Base-by-base conservation (phyloP, 2,113 vertebrate species). In the Chamaetylas fuelleborni region DNA sequence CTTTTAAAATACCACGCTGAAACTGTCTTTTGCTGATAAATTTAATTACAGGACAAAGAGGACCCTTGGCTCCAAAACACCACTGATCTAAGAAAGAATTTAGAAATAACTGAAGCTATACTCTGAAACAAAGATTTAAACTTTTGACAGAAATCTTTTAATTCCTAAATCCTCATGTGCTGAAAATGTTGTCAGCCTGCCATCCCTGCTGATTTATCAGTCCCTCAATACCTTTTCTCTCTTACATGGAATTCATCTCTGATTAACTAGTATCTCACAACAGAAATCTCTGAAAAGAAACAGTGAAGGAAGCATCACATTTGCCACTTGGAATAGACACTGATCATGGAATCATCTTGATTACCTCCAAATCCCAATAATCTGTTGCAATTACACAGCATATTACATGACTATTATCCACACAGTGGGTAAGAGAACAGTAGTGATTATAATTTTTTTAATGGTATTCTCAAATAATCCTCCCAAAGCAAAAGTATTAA, bases 141-240 rank as follows among this genome's bases (percentile, higher is more conserved):
- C 62, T 85, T 88, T 22, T 67, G 84, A 93, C 88, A 91, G 43
- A 76, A 85, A 91, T 72, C 62, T 94, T 88, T 57, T 81, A 67
- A 94, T 76, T 88, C 74, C 31, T 72, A 94, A 95, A 81, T 60
- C 61, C 77, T 61, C 33, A 38, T 1, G 20, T 36, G 36, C 40
- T 31, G 17, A 38, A 40, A 47, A 70, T 81, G 64, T 31, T 57
- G 31, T 81, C 67, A 77, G 58, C 28, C 64, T 88, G 69, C 54
- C 72, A 87, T 53, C 47, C 72, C 89, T 81, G 73, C 87, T 87
- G 84, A 91, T 70, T 69, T 86, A 54, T 26, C n/a, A 84, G 64
- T 62, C 29, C 64, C 64, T 84, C 83, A 62, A 14, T 16, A 14
- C 33, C 84, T 89, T 58, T 74, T 67, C 61, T 74, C 43, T 79